Evolutionary conservation across 2,888 invertebrate species (phyloP), one percentile per base, ranked within the genome.

Genomic region (Epinotia bilunana): DNA sequence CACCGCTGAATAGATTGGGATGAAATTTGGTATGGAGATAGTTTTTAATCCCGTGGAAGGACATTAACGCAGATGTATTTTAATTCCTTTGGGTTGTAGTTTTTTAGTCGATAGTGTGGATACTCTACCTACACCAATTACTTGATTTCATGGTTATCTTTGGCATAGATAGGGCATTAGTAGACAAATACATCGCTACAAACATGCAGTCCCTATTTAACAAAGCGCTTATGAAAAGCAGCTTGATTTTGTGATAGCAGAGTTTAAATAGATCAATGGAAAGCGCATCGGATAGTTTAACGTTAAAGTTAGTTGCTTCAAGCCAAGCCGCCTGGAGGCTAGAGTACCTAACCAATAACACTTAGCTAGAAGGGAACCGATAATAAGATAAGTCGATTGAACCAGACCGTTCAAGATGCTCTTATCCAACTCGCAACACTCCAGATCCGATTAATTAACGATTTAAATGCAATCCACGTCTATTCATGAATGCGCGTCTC

Each of bases 361-460:
- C 53, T 53, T 53, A n/a, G n/a, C n/a, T n/a, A 53, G 53, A 53
- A n/a, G 53, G n/a, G n/a, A 53, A 53, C 53, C 53, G n/a, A 53
- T 53, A 62, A 43, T 62, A 62, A 62, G 39, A 39, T 43, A 23
- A 64, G 28, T 33, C 16, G 28, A 53, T 13, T 33, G 53, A 33
- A 18, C 6, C 12, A 28, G 65, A 28, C 65, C 65, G 33, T 65
- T 33, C 28, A 53, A 55, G n/a, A 33, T n/a, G 65, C 7, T 55
- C 33, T 53, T 53, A 49, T 20, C 33, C 65, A 23, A 28, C 23
- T 49, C 53, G 65, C 53, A 65, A 53, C 28, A 65, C 65, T 23
- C 65, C 18, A 65, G 49, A 65, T 65, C 28, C 49, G 65, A 65
- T 65, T 65, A 65, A 65, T 53, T 65, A 20, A 53, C n/a, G 28